These are phyloP conservation scores for Epizoanthus ramosus DNA, from an alignment of 92 coral and sea anemone genomes.

Conservation along the genomic window DNA sequence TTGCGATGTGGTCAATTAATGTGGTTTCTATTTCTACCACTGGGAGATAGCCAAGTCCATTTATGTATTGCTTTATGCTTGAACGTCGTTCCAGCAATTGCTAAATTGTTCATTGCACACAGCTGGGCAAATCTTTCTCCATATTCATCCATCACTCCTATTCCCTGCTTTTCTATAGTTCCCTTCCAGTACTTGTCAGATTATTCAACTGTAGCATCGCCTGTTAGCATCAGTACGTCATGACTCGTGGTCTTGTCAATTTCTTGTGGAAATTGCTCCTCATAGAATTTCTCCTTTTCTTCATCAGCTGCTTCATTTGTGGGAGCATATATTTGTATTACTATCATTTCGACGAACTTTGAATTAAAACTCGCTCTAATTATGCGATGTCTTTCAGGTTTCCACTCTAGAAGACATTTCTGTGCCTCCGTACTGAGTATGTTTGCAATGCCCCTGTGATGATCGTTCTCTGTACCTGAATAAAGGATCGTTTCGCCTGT, in stretches of 20 bases:
- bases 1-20: no score
- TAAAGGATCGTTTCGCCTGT: background rate
- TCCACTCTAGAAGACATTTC: conserved; percentile 29
- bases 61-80: background rate
- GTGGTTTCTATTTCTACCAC: background rate
- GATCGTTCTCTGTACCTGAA: background rate
- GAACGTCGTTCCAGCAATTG: background rate
- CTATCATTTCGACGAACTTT: no score
- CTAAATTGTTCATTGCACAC: no score
- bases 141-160: conserved; percentile 1
- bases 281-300: no score
- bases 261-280: background rate
- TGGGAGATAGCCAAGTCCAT: background rate
- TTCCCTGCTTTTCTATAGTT: background rate
- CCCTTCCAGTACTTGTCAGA: no score
- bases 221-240: background rate
- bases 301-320: no score
- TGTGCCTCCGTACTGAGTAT: conserved; percentile 10
- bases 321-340: no score
- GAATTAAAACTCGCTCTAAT: conserved; percentile 9
- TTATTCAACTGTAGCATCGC: background rate
- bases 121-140: background rate
- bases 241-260: background rate
- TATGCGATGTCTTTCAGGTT: conserved; percentile 29
- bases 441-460: background rate